Percentiles rank a stretch among this genome's conserved stretches.
Conservation (phyloP, 2,797 vertebrate genomes). For the Smutsia temminckii region DNA sequence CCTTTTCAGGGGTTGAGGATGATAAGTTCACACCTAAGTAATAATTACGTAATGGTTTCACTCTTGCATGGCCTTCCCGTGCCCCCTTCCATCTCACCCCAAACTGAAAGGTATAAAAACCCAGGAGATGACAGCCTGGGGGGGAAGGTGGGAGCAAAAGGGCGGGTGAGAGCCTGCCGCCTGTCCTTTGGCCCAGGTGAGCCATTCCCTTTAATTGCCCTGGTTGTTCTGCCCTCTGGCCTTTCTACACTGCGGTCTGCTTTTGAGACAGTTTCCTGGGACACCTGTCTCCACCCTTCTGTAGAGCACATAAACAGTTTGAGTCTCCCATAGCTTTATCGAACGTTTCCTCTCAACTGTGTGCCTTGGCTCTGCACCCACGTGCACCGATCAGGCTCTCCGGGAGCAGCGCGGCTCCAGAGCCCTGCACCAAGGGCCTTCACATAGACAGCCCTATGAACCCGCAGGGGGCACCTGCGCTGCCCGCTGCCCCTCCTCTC, state of each 20-base stretch:
- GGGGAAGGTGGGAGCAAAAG: not conserved
- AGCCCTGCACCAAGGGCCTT: constrained; percentile 39
- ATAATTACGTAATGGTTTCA: constrained; percentile 82
- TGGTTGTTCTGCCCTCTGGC: constrained; percentile 45
- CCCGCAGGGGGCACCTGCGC: constrained; percentile 53
- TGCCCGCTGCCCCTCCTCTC: not conserved
- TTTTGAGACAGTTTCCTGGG: constrained; percentile 76
- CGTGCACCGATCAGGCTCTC: constrained; percentile 75
- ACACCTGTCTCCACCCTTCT: constrained; percentile 81
- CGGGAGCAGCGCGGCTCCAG: constrained; percentile 68
- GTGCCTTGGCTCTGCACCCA: constrained; percentile 82
- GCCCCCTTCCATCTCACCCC: constrained; percentile 52
- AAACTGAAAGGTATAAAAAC: constrained; percentile 68
- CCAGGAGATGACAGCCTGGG: constrained; percentile 64
- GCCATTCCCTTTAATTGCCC: not conserved
- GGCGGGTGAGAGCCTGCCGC: not conserved
- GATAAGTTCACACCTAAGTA: constrained; percentile 83
- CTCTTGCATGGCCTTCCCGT: constrained; percentile 65
- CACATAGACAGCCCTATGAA: constrained; percentile 33
- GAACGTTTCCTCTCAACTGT: constrained; percentile 85
- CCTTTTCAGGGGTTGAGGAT: constrained; percentile 73
- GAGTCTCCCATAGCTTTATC: constrained; percentile 83
- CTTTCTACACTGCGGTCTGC: constrained; percentile 27
- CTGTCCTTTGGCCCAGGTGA: not conserved
- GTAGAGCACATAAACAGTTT: constrained; percentile 83